Percentiles rank a stretch among this genome's conserved stretches.
Evolutionary conservation across 2,113 vertebrate genomes (phyloP).

Genomic region (Ceuthmochares aereus): DNA sequence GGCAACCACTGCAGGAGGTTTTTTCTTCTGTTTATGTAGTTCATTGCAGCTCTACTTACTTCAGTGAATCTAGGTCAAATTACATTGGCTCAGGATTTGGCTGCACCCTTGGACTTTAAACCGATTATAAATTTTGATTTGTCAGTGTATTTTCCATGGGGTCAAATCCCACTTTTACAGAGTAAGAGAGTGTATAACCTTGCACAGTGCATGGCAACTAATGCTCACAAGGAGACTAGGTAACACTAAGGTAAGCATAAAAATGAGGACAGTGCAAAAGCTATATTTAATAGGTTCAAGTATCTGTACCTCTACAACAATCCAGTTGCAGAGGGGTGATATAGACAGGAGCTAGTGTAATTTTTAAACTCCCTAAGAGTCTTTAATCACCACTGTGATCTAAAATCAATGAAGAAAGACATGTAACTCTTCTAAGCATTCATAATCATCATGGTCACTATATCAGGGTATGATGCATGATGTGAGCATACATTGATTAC

Average conservation of each 20-base stretch:
- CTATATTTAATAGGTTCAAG: not conserved
- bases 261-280: accelerated
- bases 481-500: no score
- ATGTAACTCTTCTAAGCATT: not conserved
- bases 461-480: not conserved
- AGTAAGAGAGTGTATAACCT: not conserved
- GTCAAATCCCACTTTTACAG: constrained; percentile 19
- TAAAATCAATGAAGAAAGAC: not conserved
- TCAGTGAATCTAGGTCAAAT: constrained; percentile 55
- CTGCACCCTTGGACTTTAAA: constrained; percentile 63
- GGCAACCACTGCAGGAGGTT: not conserved
- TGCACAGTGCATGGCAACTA: not conserved
- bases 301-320: not conserved
- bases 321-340: not conserved
- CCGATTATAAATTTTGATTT: constrained; percentile 61
- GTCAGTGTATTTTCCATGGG: constrained; percentile 45
- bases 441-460: not conserved
- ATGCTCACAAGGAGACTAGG: not conserved
- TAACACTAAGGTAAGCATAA: not conserved
- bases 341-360: not conserved
- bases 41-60: not conserved
- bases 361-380: not conserved
- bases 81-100: constrained; percentile 58
- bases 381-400: not conserved
- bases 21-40: not conserved